Evolutionary conservation across 2,888 invertebrate genomes (phyloP), one percentile per base, ranked within the genome.

Genomic region (Amblyjoppa proteus): DNA sequence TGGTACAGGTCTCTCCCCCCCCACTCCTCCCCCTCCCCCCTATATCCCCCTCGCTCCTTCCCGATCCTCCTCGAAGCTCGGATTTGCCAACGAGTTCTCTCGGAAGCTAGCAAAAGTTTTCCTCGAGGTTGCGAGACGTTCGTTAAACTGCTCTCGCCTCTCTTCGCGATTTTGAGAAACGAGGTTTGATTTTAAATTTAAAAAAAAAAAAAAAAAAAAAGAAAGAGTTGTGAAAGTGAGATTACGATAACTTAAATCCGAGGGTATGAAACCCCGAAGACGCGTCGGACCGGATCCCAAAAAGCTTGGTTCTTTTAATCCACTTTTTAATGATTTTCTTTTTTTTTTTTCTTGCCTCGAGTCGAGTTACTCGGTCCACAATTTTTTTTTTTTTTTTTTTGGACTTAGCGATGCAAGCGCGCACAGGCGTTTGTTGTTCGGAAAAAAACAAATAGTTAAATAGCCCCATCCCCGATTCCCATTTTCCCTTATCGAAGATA

Each of bases 401-500:
- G 34, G 51, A 66, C 64, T n/a, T 28, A 25, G 49, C 20, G n/a
- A 31, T 68, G 20, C 53, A 16, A 31, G 38, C 20, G 49, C 79
- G 64, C 61, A 28, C 49, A 64, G 16, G 73, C 64, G 71, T 13
- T 58, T 58, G 45, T 71, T 45, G 71, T 74, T 31, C 76, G 77
- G 58, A 56, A 56, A 68, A 73, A 66, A 56, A 77, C 45, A 28
- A 28, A 56, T 38, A 56, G 76, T 75, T 77, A 61, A 76, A 53
- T 20, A 53, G 25, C 68, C 73, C 74, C 9, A 31, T 16, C 64
- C 64, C 53, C 7, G 16, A 38, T 45, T 61, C 51, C 41, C 56
- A n/a, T 80, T 53, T 69, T 31, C 64, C 74, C 77, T 84, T 86
- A 77, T 90, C 88, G 88, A 90, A 88, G 88, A 90, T 91, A 91